Evolutionary conservation across 1,140 invertebrate species (phyloP).

Genomic region (Vanessa tameamea): DNA sequence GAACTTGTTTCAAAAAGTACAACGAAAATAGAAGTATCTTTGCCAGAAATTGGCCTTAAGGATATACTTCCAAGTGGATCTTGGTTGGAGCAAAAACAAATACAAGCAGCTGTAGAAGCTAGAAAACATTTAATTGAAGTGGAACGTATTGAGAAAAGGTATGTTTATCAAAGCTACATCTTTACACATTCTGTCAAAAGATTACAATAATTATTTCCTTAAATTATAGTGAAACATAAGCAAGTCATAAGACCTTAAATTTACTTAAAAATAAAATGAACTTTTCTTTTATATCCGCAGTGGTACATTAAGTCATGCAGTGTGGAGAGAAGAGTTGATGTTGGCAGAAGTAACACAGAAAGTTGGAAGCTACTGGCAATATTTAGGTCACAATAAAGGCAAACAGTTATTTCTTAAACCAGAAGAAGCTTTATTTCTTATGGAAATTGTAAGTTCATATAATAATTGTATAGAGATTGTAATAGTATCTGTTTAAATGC

Average conservation of each 20-base stretch:
- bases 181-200: no score
- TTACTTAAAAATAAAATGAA: neutral
- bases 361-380: slow-evolving; percentile 82
- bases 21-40: slow-evolving; percentile 68
- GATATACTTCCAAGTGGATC: slow-evolving; percentile 81
- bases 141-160: slow-evolving; percentile 82
- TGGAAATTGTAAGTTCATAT: slow-evolving; percentile 82
- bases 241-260: no score
- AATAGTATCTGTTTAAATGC: no score
- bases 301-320: slow-evolving; percentile 79
- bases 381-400: slow-evolving; percentile 79
- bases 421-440: slow-evolving; percentile 83
- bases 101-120: slow-evolving; percentile 81
- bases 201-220: no score
- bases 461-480: slow-evolving; percentile 8
- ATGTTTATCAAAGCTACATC: neutral
- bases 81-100: slow-evolving; percentile 83
- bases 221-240: no score
- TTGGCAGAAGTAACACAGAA: slow-evolving; percentile 82
- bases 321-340: slow-evolving; percentile 82
- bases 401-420: slow-evolving; percentile 80
- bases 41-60: slow-evolving; percentile 82
- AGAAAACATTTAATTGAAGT: slow-evolving; percentile 81
- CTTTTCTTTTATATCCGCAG: slow-evolving; percentile 50
- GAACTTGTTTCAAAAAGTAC: slow-evolving; percentile 79